Conservation (phyloP, 2,888 invertebrate species). For the Eutolmus rufibarbis region DNA sequence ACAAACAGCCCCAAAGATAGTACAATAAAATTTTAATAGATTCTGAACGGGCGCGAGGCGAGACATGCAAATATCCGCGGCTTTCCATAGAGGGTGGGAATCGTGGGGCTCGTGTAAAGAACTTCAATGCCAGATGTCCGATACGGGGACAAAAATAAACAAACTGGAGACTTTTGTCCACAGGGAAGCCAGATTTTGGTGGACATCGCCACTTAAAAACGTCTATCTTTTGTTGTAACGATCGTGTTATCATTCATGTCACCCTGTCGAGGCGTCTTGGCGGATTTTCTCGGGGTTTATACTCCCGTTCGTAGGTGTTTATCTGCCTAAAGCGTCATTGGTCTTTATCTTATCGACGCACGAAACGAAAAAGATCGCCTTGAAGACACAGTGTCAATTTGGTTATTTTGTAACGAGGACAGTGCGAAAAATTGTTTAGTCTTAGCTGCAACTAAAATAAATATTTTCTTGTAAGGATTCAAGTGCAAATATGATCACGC, state of each 20-base stretch:
- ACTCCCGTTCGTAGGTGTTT: neutral
- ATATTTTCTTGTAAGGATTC: neutral
- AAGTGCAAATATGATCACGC: neutral
- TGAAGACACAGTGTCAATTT: slow-evolving; percentile 13
- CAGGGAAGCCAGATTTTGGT: neutral
- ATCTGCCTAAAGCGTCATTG: neutral
- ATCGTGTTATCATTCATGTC: neutral
- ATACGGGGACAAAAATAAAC: neutral
- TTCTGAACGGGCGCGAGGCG: neutral
- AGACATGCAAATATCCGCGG: neutral
- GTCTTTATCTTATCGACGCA: slow-evolving; percentile 5
- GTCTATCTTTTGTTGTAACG: neutral
- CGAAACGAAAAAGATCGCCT: neutral
- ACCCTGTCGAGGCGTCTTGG: neutral
- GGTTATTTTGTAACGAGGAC: slow-evolving; percentile 1
- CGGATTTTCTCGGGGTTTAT: neutral
- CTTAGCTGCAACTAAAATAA: neutral
- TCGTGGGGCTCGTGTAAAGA: neutral
- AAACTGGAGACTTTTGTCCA: neutral
- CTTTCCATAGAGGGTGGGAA: neutral
- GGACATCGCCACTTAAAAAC: neutral
- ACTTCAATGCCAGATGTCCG: neutral
- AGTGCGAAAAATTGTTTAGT: neutral
- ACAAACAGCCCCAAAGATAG: neutral
- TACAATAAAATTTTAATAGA: neutral